phyloP scores from a whole-genome alignment of 2,797 vertebrate genomes.

The Gallinago solitaria region DNA sequence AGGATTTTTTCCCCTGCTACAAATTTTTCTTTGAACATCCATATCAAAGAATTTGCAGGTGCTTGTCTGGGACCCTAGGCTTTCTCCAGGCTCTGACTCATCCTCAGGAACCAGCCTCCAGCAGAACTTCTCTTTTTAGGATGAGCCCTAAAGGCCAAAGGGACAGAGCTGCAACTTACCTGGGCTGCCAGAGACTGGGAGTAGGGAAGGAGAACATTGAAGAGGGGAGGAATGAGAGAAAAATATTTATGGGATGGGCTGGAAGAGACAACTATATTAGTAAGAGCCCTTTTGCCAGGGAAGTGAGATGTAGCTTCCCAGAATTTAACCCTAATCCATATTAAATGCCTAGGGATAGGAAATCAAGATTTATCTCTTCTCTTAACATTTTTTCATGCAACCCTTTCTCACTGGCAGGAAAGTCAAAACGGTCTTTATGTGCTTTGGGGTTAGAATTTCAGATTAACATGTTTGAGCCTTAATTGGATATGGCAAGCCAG shows the following conservation, averaged over 20 bases:
- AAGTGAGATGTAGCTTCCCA: neutral
- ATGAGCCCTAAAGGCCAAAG: neutral
- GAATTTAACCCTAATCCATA: neutral
- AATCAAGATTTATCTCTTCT: neutral
- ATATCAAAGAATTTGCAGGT: neutral
- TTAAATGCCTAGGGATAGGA: neutral
- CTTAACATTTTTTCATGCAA: neutral
- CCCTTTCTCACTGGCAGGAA: neutral
- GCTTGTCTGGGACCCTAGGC: neutral
- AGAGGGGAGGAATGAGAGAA: neutral
- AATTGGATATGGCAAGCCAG: neutral
- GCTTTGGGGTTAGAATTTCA: neutral
- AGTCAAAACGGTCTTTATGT: neutral
- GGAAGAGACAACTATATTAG: neutral
- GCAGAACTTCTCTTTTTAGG: neutral
- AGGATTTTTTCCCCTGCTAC: neutral
- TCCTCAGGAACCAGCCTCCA: neutral
- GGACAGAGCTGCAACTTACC: neutral
- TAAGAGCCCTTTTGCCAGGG: neutral
- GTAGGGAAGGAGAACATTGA: neutral
- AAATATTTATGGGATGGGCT: neutral
- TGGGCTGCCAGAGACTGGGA: neutral
- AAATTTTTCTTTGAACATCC: neutral
- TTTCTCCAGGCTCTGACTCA: neutral
- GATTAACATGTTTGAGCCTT: neutral